Percentiles rank a stretch among this genome's conserved stretches.
phyloP scores from a whole-genome alignment of 2,888 invertebrate species.

The Tachina fera region DNA sequence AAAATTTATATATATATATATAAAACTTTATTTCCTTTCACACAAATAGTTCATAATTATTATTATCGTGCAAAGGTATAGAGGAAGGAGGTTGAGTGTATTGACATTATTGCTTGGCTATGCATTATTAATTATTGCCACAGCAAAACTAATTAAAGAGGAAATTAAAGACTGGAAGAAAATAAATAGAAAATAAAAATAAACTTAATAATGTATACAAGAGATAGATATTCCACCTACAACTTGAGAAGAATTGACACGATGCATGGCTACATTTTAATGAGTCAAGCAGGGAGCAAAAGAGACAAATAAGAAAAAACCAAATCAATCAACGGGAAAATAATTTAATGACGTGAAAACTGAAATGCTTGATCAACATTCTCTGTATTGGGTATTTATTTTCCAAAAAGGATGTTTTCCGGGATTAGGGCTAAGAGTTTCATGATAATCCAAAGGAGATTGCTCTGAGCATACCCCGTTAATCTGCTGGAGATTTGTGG shows the following conservation, averaged over 20 bases:
- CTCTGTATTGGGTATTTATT: no score
- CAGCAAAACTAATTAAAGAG: conserved; percentile 68
- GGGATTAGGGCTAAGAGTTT: no score
- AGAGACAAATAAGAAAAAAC: background rate
- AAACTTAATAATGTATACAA: background rate
- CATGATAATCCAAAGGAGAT: no score
- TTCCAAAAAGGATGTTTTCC: no score
- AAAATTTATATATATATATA: conserved; percentile 13
- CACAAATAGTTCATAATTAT: background rate
- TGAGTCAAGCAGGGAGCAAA: background rate
- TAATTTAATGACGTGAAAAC: conserved; percentile 35
- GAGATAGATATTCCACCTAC: background rate
- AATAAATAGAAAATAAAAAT: conserved; percentile 43
- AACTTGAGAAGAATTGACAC: conserved; percentile 31
- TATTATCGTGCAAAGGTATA: conserved; percentile 22
- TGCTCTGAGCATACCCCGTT: no score
- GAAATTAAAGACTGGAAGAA: conserved; percentile 56
- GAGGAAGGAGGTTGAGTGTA: conserved; percentile 50
- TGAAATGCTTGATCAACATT: conserved; percentile 12
- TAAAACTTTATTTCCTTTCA: background rate
- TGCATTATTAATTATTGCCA: conserved; percentile 68
- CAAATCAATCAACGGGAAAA: conserved; percentile 61
- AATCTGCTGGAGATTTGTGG: no score
- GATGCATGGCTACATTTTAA: conserved; percentile 36
- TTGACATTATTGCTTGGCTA: conserved; percentile 65